Conservation (phyloP, 2,888 invertebrate genomes). For the Rhamnusium bicolor region DNA sequence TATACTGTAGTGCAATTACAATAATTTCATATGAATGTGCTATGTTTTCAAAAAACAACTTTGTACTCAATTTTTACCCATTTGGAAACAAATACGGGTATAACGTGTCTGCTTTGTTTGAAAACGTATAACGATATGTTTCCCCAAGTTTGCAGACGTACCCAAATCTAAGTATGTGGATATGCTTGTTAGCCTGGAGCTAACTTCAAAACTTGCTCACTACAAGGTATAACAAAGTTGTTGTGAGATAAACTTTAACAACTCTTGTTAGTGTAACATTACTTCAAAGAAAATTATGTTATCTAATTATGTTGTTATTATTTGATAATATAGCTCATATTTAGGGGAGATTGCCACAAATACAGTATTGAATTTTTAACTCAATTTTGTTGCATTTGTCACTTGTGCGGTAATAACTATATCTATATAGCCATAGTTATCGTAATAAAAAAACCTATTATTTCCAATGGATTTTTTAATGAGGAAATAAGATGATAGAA, state of each 20-base stretch:
- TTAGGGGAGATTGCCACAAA: no score
- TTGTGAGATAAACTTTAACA: neutral
- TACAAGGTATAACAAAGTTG: neutral
- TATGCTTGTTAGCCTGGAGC: neutral
- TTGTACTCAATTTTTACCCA: neutral
- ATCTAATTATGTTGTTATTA: neutral
- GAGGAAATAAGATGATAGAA: no score
- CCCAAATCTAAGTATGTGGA: neutral
- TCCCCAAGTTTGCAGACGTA: neutral
- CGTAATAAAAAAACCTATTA: no score
- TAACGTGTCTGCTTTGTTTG: neutral
- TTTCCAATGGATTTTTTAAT: no score
- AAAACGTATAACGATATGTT: neutral
- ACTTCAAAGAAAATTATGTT: neutral
- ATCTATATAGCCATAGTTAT: no score
- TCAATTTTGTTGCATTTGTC: no score
- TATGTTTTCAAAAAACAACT: neutral
- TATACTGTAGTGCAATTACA: no score
- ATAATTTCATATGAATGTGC: no score
- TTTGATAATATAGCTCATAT: neutral
- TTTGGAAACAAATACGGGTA: neutral
- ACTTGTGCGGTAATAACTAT: no score
- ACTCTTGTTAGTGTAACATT: neutral
- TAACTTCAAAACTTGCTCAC: neutral
- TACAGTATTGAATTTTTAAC: neutral